A percentile compares a stretch with the other conserved stretches of the same genome.
Conservation (phyloP, 92 coral and sea anemone species). For the Micromussa lordhowensis region DNA sequence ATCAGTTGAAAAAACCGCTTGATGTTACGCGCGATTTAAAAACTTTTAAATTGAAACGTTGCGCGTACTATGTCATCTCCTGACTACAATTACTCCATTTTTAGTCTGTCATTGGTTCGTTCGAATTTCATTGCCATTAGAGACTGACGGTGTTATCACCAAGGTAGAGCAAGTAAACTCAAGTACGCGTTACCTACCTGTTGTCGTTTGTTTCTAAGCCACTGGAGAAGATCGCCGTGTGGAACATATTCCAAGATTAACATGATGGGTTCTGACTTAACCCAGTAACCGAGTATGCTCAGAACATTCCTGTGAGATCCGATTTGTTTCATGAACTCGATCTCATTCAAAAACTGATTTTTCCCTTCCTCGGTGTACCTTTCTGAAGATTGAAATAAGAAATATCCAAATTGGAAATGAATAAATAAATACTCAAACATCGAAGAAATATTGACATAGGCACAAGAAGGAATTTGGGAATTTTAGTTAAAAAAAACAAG, state of each 20-base stretch:
- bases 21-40: too few relatives aligned
- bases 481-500: too few relatives aligned
- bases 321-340: conserved; percentile 29
- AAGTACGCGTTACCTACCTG: not conserved
- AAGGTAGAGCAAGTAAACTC: not conserved
- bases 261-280: conserved; percentile 23
- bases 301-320: conserved; percentile 21
- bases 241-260: conserved; percentile 35
- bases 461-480: not conserved
- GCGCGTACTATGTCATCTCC: too few relatives aligned
- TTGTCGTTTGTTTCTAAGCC: conserved; percentile 30
- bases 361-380: conserved; percentile 1
- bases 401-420: not conserved
- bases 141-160: not conserved
- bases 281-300: conserved; percentile 34
- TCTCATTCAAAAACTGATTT: conserved; percentile 8
- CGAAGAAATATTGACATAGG: not conserved
- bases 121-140: not conserved
- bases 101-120: too few relatives aligned
- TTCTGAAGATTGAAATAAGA: not conserved
- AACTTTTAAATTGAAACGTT: too few relatives aligned
- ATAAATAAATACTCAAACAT: not conserved
- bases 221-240: conserved; percentile 41
- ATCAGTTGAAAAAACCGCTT: too few relatives aligned
- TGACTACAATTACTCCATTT: too few relatives aligned